A percentile compares a stretch with the other conserved stretches of the same genome.
Conservation (phyloP, 2,797 vertebrate species). For the Coendou prehensilis region DNA sequence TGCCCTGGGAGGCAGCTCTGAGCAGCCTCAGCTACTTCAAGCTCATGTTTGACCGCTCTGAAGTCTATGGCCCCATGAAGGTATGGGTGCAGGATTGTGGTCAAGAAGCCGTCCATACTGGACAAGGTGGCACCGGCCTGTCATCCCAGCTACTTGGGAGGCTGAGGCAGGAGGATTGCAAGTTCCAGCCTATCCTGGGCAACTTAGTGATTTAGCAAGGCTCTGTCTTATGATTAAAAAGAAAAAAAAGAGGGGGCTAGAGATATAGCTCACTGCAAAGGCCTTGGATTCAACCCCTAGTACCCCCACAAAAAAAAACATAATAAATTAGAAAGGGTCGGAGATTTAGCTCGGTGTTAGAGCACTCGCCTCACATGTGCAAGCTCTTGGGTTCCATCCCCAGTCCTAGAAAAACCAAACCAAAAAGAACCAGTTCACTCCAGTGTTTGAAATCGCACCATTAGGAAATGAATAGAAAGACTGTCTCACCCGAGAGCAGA, state of each 20-base stretch:
- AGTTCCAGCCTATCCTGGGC: not conserved
- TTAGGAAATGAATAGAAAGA: not conserved
- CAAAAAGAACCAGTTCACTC: rapidly evolving
- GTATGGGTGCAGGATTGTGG: slow-evolving; percentile 81
- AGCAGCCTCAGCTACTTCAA: slow-evolving; percentile 92
- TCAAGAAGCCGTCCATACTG: not conserved
- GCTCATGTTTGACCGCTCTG: slow-evolving; percentile 95
- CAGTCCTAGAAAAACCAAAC: not conserved
- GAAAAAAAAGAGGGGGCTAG: not conserved
- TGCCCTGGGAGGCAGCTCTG: slow-evolving; percentile 94
- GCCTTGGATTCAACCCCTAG: not conserved
- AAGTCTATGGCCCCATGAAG: slow-evolving; percentile 93
- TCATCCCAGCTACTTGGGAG: not conserved
- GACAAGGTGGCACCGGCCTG: not conserved
- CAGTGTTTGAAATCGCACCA: not conserved
- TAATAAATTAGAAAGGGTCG: not conserved
- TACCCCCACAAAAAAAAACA: not conserved
- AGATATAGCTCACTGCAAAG: not conserved
- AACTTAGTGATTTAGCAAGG: not conserved
- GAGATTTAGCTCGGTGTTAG: not conserved
- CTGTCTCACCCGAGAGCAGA: not conserved
- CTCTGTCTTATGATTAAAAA: not conserved
- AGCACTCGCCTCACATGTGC: not conserved
- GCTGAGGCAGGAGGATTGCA: not conserved
- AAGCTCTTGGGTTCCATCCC: not conserved